These are phyloP conservation scores for Megaceryle torquata DNA, from an alignment of 2,113 vertebrate species.

Conservation along the genomic window DNA sequence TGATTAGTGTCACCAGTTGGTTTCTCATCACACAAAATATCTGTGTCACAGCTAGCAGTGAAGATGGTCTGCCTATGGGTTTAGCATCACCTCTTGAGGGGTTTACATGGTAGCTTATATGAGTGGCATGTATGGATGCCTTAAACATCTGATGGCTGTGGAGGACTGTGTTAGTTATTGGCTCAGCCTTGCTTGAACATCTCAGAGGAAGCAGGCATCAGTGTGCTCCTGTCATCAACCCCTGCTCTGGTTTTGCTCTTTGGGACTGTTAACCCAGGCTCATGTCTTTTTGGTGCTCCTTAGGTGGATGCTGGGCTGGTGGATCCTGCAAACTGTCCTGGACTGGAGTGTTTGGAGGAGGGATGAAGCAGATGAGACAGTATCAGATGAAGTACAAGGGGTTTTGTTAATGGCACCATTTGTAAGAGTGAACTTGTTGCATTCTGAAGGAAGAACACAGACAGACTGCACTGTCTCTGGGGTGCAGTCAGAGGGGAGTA, in stretches of 20 bases:
- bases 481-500: neutral
- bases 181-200: neutral
- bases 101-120: neutral
- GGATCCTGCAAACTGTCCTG: neutral
- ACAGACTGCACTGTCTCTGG: fast-evolving
- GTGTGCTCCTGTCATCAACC: neutral
- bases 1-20: neutral
- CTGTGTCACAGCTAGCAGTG: neutral
- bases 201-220: neutral
- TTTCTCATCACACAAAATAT: neutral
- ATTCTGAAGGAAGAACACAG: neutral
- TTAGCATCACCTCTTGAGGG: neutral
- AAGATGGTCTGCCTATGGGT: neutral
- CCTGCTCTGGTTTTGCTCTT: neutral
- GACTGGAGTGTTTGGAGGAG: fast-evolving
- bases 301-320: neutral
- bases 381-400: neutral
- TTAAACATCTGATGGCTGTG: neutral
- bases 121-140: neutral
- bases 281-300: neutral
- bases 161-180: neutral
- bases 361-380: neutral
- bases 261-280: neutral
- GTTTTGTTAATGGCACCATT: neutral
- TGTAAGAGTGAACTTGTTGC: fast-evolving